Base-by-base conservation (phyloP, 2,888 invertebrate genomes). In the Antitype chi region DNA sequence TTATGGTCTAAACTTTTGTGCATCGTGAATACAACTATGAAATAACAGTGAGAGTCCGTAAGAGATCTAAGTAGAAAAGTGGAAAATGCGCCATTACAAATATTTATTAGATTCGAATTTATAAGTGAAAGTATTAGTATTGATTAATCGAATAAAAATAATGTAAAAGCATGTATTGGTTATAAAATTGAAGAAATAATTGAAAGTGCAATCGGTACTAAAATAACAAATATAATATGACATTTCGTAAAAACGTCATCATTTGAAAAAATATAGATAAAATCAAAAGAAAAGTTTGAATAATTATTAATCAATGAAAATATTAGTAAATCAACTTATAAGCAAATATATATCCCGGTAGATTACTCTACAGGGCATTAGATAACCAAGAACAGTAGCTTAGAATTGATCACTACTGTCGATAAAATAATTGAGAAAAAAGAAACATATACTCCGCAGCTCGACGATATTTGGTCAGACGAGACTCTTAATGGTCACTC, bases 11-110 rank as follows among this genome's bases (percentile, higher is more conserved):
- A 49, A 57, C 8, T 49, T 55, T 23, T 23, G 66, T 52, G 78
- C 71, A 23, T 32, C 59, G 70, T 60, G 70, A 59, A 17, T 49
- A 32, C 4, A 52, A 43, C 69, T 69, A 52, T 20, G 5, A 38
- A 15, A 43, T 52, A 57, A 23, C 17, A 57, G 7, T 53, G 79
- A 47, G 43, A 59, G 11, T 17, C n/a, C 4, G 4, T 47, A 15
- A 32, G 32, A 73, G 17, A 68, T 43, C 13, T 47, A 49, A n/a
- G 63, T 68, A 80, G 32, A 74, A 74, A 80, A 74, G 43, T 64
- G n/a, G 25, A 69, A 69, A 53, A 23, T 9, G 9, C 47, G 49
- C 2, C 17, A 8, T 64, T 66, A 4, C 23, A 53, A n/a, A 43
- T 20, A 28, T 20, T 57, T 5, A 17, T 0, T 28, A 60, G 13